Evolutionary conservation across 2,113 vertebrate genomes (phyloP), one percentile per base, ranked within the genome.

Genomic region (Laterallus jamaicensis): DNA sequence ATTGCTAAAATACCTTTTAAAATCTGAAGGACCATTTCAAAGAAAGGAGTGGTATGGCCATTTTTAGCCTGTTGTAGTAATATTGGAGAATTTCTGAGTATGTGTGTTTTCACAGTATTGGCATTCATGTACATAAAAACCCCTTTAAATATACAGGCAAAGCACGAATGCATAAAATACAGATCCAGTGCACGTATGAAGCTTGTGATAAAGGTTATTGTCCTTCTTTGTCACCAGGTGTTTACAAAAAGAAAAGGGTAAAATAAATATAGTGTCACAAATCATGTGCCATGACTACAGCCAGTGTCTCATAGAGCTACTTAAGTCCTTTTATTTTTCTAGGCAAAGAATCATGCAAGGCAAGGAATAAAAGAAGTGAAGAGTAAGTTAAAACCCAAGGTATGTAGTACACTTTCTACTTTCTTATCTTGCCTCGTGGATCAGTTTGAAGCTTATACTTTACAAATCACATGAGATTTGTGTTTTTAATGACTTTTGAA

Each of bases 301-400:
- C n/a, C 26, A 71, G 29, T 92, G 28, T 75, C 62, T 62, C 55
- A 11, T 69, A 89, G 70, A 96, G 54, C 32, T 47, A 29, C 64
- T 92, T 87, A 88, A 58, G 58, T 29, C 32, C 42, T 76, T 85
- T 92, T 92, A 35, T 58, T 97, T 91, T 96, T 93, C 90, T 96
- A 99, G 98, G 99, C 99, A 97, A 99, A 99, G 98, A 99, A 96
- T 97, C 99, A 99, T 29, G 99, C 99, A 50, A 99, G 98, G 95
- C 98, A 98, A 97, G 99, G 99, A 81, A 98, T 99, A 90, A 99
- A 98, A 85, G 99, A 99, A 94, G 98, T 99, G 96, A 99, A 98
- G 98, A 99, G 98, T 97, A 98, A 98, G 96, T 98, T 99, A 16
- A 99, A 98, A 97, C 98, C 99, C 55, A 99, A 98, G 99, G 99